Evolutionary conservation across 2,797 vertebrate species (phyloP).

Genomic region (Channa striata): DNA sequence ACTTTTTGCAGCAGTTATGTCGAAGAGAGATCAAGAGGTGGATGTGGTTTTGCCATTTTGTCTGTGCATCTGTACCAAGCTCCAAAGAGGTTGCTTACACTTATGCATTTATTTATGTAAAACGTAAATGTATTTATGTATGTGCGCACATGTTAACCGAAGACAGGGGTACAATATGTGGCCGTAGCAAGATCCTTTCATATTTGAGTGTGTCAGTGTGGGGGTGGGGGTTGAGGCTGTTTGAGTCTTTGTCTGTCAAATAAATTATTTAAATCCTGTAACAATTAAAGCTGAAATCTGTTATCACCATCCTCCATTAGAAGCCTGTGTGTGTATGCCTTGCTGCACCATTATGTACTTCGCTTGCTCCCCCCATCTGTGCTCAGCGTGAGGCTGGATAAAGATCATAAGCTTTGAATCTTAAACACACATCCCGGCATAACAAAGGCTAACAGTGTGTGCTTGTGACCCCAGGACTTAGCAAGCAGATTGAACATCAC

Average conservation of each 20-base stretch:
- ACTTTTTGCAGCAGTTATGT: slow-evolving; percentile 15
- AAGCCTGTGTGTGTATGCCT: slow-evolving; percentile 41
- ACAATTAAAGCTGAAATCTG: slow-evolving; percentile 83
- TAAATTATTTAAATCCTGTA: slow-evolving; percentile 87
- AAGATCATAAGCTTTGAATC: slow-evolving; percentile 75
- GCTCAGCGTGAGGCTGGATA: slow-evolving; percentile 60
- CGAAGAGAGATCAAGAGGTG: not conserved
- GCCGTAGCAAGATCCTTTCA: not conserved
- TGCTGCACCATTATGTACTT: slow-evolving; percentile 43
- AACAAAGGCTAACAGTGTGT: slow-evolving; percentile 64
- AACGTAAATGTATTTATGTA: slow-evolving; percentile 8
- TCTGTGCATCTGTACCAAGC: slow-evolving; percentile 14
- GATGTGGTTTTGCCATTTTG: slow-evolving; percentile 7
- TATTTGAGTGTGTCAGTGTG: slow-evolving; percentile 32
- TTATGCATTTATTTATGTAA: slow-evolving; percentile 22
- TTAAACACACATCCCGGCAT: slow-evolving; percentile 72
- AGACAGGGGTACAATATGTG: not conserved
- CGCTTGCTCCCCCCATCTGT: slow-evolving; percentile 15
- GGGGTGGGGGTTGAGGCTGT: slow-evolving; percentile 52
- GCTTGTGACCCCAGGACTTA: slow-evolving; percentile 37
- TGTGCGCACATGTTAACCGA: slow-evolving; percentile 25
- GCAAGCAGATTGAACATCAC: slow-evolving; percentile 27
- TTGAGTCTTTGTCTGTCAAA: slow-evolving; percentile 76
- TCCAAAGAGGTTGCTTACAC: slow-evolving; percentile 2
- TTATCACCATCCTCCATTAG: slow-evolving; percentile 78